Evolutionary conservation across 2,888 invertebrate species (phyloP).

Genomic region (Miltochrista miniata): DNA sequence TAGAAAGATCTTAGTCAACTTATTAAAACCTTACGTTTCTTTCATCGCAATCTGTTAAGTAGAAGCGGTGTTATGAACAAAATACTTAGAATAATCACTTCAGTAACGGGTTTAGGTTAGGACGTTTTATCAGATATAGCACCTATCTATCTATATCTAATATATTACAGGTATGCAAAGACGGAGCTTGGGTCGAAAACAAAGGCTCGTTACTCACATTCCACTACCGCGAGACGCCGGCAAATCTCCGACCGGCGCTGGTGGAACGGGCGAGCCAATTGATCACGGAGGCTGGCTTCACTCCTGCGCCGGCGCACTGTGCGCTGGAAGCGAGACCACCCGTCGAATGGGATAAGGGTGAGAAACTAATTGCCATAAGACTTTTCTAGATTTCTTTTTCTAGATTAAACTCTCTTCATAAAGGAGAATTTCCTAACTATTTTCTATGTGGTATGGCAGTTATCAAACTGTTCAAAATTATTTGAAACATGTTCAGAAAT

Average conservation of each 20-base stretch:
- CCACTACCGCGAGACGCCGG: constrained; percentile 93
- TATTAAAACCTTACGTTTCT: too few species aligned
- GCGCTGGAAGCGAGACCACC: constrained; percentile 96
- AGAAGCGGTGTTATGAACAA: too few species aligned
- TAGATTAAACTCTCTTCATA: too few species aligned
- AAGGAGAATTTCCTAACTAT: background rate
- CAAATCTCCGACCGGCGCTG: constrained; percentile 86
- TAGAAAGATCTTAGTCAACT: too few species aligned
- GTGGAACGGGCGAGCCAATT: constrained; percentile 88
- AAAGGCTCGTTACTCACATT: constrained; percentile 94
- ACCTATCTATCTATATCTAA: background rate
- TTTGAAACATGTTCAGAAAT: too few species aligned
- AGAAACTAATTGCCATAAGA: too few species aligned
- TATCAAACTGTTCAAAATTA: too few species aligned
- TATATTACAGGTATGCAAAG: constrained; percentile 87
- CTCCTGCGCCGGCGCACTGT: constrained; percentile 91
- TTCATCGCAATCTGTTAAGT: too few species aligned
- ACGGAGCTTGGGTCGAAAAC: constrained; percentile 96
- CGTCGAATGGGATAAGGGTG: constrained; percentile 95
- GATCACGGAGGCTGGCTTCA: constrained; percentile 90
- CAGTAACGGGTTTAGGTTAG: too few species aligned
- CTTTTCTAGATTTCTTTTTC: too few species aligned
- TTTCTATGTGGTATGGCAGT: too few species aligned
- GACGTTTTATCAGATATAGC: background rate
- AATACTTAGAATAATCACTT: too few species aligned